A percentile compares a stretch with the other conserved stretches of the same genome.
Evolutionary conservation across 1,140 invertebrate genomes (phyloP).

Genomic region (Pectinophora gossypiella): DNA sequence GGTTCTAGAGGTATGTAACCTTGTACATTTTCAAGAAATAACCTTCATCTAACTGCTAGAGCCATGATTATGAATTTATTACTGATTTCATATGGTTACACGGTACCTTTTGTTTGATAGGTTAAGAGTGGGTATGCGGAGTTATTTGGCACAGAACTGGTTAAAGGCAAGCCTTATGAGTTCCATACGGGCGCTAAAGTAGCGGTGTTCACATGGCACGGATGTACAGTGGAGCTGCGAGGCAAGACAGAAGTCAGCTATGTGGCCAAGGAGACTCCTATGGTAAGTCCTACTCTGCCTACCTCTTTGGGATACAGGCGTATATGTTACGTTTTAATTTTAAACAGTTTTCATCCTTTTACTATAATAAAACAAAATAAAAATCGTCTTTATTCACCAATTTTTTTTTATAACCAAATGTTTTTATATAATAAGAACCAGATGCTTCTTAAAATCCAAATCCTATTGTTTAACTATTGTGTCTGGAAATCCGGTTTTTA

Average conservation of each 20-base stretch:
- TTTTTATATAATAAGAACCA: no score
- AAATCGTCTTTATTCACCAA: no score
- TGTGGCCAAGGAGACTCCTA: constrained; percentile 96
- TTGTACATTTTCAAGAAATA: background rate
- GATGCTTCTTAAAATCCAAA: no score
- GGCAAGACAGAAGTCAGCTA: constrained; percentile 96
- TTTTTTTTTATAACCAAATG: no score
- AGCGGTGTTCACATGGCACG: constrained; percentile 97
- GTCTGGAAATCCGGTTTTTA: no score
- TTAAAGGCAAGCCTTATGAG: constrained; percentile 94
- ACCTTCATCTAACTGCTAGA: background rate
- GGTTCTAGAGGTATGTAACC: constrained; percentile 80
- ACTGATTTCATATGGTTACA: background rate
- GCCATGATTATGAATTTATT: no score
- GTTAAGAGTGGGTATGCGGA: constrained; percentile 93
- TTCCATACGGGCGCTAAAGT: constrained; percentile 95
- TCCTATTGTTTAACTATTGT: no score
- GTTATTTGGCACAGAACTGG: constrained; percentile 97
- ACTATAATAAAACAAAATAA: no score
- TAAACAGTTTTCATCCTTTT: no score
- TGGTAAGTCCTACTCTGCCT: no score
- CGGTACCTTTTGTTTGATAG: constrained; percentile 68
- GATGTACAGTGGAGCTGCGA: constrained; percentile 88
- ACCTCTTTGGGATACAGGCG: no score
- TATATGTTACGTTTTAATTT: no score